A percentile compares a stretch with the other conserved stretches of the same genome.
Conservation (phyloP, 1,140 invertebrate genomes). For the Metaphire vulgaris region DNA sequence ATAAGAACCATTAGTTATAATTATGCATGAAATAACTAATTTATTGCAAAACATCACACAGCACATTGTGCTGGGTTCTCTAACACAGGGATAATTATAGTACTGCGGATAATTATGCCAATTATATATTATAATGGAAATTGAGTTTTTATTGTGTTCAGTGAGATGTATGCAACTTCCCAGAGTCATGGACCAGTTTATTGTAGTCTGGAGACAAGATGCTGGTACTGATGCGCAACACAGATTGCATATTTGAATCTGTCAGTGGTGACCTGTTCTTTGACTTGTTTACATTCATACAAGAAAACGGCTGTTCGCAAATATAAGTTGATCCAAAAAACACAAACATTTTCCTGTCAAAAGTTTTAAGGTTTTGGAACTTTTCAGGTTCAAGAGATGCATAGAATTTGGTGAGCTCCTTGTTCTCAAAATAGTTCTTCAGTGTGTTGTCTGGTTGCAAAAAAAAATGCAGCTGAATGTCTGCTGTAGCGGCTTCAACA, state of each 20-base stretch:
- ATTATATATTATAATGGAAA: too few species aligned
- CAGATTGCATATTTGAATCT: background rate
- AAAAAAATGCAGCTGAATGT: background rate
- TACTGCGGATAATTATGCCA: too few species aligned
- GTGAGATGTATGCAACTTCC: background rate
- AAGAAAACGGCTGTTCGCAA: background rate
- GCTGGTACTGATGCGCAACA: background rate
- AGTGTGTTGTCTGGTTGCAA: background rate
- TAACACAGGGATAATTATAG: too few species aligned
- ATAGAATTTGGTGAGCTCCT: background rate
- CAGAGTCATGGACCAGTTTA: background rate
- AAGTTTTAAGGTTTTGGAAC: background rate
- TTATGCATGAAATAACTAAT: too few species aligned
- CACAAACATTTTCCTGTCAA: background rate
- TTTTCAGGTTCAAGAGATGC: background rate
- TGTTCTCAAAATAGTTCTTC: background rate
- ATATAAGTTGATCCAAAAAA: conserved; percentile 6
- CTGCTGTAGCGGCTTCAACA: background rate
- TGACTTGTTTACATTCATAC: background rate
- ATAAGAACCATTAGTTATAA: too few species aligned
- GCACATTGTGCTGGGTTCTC: too few species aligned
- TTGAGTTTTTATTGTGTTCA: too few species aligned
- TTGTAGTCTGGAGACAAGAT: background rate
- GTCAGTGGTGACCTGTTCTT: conserved; percentile 3
- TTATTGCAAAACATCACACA: too few species aligned